Evolutionary conservation across 2,888 invertebrate species (phyloP).

Genomic region (Spialia ferax): DNA sequence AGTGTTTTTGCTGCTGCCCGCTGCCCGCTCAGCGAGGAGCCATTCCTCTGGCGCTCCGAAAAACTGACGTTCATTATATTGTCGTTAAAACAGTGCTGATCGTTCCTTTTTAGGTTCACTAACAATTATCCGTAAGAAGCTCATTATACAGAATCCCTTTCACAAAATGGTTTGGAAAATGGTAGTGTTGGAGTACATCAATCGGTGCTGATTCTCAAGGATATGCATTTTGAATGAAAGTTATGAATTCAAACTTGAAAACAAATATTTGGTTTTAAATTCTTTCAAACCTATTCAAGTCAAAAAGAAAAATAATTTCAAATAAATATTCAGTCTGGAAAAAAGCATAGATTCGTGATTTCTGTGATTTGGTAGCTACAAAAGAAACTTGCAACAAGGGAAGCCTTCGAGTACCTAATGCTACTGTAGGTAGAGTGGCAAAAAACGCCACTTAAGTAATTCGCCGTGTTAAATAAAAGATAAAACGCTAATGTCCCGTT

Average conservation of each 20-base stretch:
- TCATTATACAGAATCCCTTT: slow-evolving; percentile 1
- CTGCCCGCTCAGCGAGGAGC: slow-evolving; percentile 12
- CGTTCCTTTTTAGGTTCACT: slow-evolving; percentile 21
- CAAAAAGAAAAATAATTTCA: too few species aligned
- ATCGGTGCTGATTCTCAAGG: background rate
- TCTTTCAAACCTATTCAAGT: too few species aligned
- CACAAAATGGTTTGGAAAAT: slow-evolving; percentile 3
- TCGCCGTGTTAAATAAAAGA: slow-evolving; percentile 12
- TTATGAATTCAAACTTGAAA: too few species aligned
- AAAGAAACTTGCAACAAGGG: too few species aligned
- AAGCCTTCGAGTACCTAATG: too few species aligned
- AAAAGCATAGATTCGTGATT: too few species aligned
- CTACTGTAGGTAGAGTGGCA: background rate
- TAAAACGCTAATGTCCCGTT: slow-evolving; percentile 21
- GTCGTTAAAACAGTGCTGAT: slow-evolving; percentile 27
- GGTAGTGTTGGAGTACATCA: background rate
- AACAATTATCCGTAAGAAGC: slow-evolving; percentile 18
- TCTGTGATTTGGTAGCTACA: too few species aligned
- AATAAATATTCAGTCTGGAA: too few species aligned
- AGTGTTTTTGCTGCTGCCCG: slow-evolving; percentile 29
- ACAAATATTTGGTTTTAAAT: too few species aligned
- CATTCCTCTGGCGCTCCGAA: slow-evolving; percentile 30
- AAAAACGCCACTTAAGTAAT: slow-evolving; percentile 1
- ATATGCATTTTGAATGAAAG: too few species aligned
- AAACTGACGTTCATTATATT: slow-evolving; percentile 34